phyloP scores from a whole-genome alignment of 2,113 vertebrate species.

The Mungos mungo region DNA sequence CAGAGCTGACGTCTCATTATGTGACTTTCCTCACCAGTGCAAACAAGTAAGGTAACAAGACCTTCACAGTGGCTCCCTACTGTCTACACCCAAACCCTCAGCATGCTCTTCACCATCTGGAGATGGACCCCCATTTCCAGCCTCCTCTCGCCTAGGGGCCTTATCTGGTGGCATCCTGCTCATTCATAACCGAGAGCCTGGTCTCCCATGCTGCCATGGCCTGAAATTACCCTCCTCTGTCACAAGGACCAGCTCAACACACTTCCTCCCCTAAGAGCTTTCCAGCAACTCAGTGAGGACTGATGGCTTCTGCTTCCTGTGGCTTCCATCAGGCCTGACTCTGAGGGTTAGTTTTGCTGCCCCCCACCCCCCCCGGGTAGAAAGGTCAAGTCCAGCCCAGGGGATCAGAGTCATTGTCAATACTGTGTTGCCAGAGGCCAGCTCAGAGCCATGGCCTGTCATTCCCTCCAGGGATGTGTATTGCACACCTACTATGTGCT shows the following conservation, averaged over 20 bases:
- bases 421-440: neutral
- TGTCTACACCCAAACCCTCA: neutral
- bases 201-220: neutral
- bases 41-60: neutral
- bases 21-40: neutral
- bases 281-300: conserved; percentile 16
- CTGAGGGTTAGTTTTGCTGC: neutral
- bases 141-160: rapidly evolving
- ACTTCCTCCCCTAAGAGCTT: neutral
- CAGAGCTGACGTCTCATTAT: neutral
- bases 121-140: rapidly evolving
- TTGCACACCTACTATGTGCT: neutral
- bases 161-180: neutral
- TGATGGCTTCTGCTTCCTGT: neutral
- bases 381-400: too few relatives aligned
- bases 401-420: neutral
- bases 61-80: too few relatives aligned
- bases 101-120: rapidly evolving
- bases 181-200: rapidly evolving
- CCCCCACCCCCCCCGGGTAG: too few relatives aligned
- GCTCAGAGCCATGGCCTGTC: neutral
- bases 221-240: neutral
- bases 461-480: neutral
- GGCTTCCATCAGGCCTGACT: neutral
- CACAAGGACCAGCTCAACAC: conserved; percentile 22